A percentile compares a stretch with the other conserved stretches of the same genome.
Conservation (phyloP, 1,140 invertebrate genomes). For the Ceratina australensis region DNA sequence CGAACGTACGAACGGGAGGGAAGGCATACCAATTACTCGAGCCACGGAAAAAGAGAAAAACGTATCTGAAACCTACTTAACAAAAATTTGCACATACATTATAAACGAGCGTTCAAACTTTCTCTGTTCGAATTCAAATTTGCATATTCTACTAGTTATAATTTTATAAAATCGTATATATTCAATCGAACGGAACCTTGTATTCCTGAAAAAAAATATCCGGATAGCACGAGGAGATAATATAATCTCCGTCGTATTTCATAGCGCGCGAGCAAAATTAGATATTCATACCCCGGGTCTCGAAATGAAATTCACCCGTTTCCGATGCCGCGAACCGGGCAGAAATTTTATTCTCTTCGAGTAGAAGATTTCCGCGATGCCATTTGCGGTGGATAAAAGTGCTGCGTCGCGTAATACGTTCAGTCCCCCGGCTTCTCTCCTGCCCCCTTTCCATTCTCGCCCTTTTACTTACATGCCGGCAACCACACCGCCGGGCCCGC, state of each 20-base stretch:
- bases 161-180: too few relatives aligned
- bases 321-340: background rate
- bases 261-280: background rate
- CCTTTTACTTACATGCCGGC: slow-evolving; percentile 38
- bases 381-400: slow-evolving; percentile 42
- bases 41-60: too few relatives aligned
- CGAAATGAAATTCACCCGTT: slow-evolving; percentile 37
- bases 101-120: too few relatives aligned
- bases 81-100: too few relatives aligned
- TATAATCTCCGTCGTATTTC: too few relatives aligned
- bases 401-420: slow-evolving; percentile 44
- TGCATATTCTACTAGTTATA: too few relatives aligned
- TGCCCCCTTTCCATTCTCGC: background rate
- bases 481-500: background rate
- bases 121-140: too few relatives aligned
- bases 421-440: background rate
- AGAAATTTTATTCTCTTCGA: slow-evolving; percentile 32
- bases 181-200: too few relatives aligned
- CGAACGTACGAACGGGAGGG: background rate
- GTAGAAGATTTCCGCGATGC: slow-evolving; percentile 37
- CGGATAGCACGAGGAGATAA: too few relatives aligned
- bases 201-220: too few relatives aligned
- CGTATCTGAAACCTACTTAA: too few relatives aligned
- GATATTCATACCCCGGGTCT: slow-evolving; percentile 29
- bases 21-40: too few relatives aligned